Base-by-base conservation (phyloP, 2,113 vertebrate species). In the Turdus rufiventris region DNA sequence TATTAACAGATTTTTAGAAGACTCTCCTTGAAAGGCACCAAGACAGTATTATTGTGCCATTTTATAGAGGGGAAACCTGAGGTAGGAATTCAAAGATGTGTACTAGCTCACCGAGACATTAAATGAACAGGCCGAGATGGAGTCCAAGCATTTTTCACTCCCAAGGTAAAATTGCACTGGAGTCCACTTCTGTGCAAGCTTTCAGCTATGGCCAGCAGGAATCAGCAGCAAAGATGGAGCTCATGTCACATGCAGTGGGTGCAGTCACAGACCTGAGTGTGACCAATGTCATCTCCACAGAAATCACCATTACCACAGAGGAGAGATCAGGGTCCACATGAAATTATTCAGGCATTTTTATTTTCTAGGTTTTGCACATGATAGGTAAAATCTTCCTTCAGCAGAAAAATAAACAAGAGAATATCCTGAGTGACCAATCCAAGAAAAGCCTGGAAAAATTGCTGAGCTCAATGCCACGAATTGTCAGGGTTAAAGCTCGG, bases 1-100 rank as follows among this genome's bases (percentile, higher is more conserved):
- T 93, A 84, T 73, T 93, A 89, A 74, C 77, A 80, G 73, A 67
- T 87, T 61, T 65, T 87, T 89, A 78, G 73, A 81, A 91, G 60
- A 14, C 25, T 84, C 81, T 81, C 66, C 56, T 88, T 93, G 92
- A 91, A 83, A 91, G 63, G 68, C 71, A 84, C 50, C 6, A 53
- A 84, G 73, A 73, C 65, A 87, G 68, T 71, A 77, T 81, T 95
- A 87, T 42, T 85, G 68, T 81, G 77, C 68, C 70, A 76, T 84
- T 93, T 93, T 93, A 94, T 72, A 50, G 81, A 85, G 38, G 42
- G 42, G 65, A 93, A 95, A 84, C 33, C 60, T 36, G 51, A 91
- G 56, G 77, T 33, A 87, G 80, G 85, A 84, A 77, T 84, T 93
- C 81, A 89, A 91, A 89, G 65, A 58, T 54, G 53, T 13, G 48